Evolutionary conservation across 1,140 invertebrate genomes (phyloP), one percentile per base, ranked within the genome.

Genomic region (Drosophila orena): DNA sequence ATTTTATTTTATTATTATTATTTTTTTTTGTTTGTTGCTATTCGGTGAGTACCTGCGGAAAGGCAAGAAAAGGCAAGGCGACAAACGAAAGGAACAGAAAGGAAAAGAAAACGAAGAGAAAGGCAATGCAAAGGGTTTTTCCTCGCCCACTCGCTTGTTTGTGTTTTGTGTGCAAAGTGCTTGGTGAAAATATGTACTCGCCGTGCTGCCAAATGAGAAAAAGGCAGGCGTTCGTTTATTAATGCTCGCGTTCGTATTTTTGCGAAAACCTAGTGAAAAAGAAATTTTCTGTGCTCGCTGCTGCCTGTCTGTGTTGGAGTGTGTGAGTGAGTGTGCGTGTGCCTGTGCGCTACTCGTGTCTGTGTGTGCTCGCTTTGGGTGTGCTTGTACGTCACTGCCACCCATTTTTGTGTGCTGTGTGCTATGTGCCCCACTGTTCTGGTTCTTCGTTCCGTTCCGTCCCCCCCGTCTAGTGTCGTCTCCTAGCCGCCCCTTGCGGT

Each of bases 1-100:
- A 88, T 88, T 88, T 88, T 88, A 88, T 88, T 88, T 88, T 88
- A 88, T 88, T 88, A 86, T 84, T 84, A 85, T 86, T 84, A 77
- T 85, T 85, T 88, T 88, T 85, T 88, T 89, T 79, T 88, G 62
- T 83, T 88, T 88, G 74, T 81, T 86, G 75, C 80, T 81, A 52
- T 56, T 56, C 40, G 53, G 40, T 62, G 52, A 43, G 49, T 52
- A 52, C 49, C 49, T 52, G 49, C 49, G 49, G 49, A 52, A 47
- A 10, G 42, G 24, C 24, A 24, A 30, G 10, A 8, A 2, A 24
- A 47, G 22, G 14, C 24, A 47, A 47, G 22, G 46, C 12, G n/a
- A 47, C 14, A 2, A 12, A 43, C 12, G 6, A 46, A 20, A 46
- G 43, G 7, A 47, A 47, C 24, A 14, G 14, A 27, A 47, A 27